Evolutionary conservation across 2,888 invertebrate genomes (phyloP), one percentile per base, ranked within the genome.

Genomic region (Craniophora ligustri): DNA sequence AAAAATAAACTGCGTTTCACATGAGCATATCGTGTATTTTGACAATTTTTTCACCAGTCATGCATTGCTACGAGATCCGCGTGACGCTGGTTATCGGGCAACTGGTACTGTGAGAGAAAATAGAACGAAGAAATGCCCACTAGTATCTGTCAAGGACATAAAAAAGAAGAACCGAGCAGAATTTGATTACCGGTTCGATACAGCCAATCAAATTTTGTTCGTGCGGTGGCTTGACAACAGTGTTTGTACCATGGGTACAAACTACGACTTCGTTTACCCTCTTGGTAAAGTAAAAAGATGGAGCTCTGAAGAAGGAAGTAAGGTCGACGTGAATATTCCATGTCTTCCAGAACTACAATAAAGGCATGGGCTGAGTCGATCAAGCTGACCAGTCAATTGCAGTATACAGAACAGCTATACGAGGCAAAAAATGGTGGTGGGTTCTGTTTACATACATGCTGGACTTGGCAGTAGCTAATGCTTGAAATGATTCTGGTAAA

Each of bases 361-460:
- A 63, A 59, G 45, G 55, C 18, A 75, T 75, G 72, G 67, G 71
- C 42, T 70, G 68, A 26, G 68, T 72, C 19, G 72, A 75, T 47
- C 63, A 68, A 60, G 46, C 61, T 50, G 73, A 73, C 51, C 73
- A 71, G 48, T 64, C 64, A 16, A 59, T 72, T 19, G 16, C 49
- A 19, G 45, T 66, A 6, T 71, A 71, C 30, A 46, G 67, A 19
- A 44, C 61, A 30, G 35, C 51, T 28, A 48, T 66, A 32, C 54
- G 50, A 42, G 67, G 64, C 36, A 72, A 70, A 59, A 73, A 70
- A 46, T 72, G 72, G 75, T 72, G 65, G 68, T 75, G 72, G 72
- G 61, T 62, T 44, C 54, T 73, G 36, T 67, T 70, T 63, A 70
- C 72, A 30, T 68, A 69, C 31, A 46, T 72, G 54, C 23, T 71